Percentiles rank a stretch among this genome's conserved stretches.
Conservation (phyloP, 2,113 vertebrate species). For the Hippolais icterina region DNA sequence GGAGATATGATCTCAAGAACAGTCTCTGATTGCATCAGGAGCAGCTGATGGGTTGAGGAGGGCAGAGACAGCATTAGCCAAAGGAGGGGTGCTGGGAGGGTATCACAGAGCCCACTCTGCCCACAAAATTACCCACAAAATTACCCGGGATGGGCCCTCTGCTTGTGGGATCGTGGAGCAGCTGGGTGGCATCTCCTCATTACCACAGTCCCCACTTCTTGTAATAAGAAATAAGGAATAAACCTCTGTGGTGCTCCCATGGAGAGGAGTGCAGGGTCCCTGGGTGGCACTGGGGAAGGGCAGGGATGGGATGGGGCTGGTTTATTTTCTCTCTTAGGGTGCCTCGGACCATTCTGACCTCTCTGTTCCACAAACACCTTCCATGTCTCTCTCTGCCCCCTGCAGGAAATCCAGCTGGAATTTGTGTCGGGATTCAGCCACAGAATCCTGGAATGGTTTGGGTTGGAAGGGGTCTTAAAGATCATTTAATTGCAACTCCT, state of each 20-base stretch:
- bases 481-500: background rate
- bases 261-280: background rate
- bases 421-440: background rate
- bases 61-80: background rate
- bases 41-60: background rate
- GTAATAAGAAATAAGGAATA: background rate
- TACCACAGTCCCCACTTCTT: background rate
- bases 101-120: background rate
- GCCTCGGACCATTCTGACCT: background rate
- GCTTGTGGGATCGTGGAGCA: background rate
- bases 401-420: background rate
- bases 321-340: background rate
- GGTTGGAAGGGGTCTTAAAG: background rate
- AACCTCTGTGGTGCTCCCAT: background rate
- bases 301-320: background rate
- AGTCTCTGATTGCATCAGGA: background rate
- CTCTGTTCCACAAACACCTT: background rate
- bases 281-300: background rate
- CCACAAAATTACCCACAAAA: background rate
- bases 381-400: background rate
- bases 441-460: background rate
- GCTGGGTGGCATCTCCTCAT: background rate
- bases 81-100: background rate
- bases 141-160: background rate
- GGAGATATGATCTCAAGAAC: background rate